These are phyloP conservation scores for Ramphastos sulfuratus DNA, from an alignment of 2,113 vertebrate species.

Conservation along the genomic window DNA sequence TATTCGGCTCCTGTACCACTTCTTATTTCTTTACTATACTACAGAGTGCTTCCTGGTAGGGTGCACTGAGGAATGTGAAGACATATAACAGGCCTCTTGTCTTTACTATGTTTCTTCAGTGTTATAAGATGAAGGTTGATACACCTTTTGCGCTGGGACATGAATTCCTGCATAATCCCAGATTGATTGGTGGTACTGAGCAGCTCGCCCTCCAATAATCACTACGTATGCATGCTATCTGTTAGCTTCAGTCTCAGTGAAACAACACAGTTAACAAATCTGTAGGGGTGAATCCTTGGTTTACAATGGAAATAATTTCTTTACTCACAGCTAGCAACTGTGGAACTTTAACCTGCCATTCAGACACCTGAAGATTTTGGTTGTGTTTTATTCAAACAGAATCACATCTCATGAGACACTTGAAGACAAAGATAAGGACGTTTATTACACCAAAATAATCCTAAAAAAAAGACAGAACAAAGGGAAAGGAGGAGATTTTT, in stretches of 20 bases:
- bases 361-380: background rate
- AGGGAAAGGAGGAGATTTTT: background rate
- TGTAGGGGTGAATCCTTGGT: background rate
- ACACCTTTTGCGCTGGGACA: background rate
- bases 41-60: background rate
- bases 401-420: background rate
- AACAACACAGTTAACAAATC: background rate
- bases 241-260: background rate
- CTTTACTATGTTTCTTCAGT: background rate
- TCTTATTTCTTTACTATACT: background rate
- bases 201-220: background rate
- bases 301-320: background rate
- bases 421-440: background rate
- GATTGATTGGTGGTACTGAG: background rate
- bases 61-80: background rate
- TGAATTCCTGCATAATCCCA: background rate
- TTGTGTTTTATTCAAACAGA: background rate
- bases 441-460: background rate
- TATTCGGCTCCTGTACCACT: background rate
- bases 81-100: background rate
- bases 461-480: background rate
- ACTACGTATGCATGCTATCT: fast-evolving
- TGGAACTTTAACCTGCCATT: background rate
- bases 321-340: background rate
- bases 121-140: background rate